Percentiles rank a stretch among this genome's conserved stretches.
Conservation (phyloP, 2,797 vertebrate genomes). For the Catostomus latipinnis region DNA sequence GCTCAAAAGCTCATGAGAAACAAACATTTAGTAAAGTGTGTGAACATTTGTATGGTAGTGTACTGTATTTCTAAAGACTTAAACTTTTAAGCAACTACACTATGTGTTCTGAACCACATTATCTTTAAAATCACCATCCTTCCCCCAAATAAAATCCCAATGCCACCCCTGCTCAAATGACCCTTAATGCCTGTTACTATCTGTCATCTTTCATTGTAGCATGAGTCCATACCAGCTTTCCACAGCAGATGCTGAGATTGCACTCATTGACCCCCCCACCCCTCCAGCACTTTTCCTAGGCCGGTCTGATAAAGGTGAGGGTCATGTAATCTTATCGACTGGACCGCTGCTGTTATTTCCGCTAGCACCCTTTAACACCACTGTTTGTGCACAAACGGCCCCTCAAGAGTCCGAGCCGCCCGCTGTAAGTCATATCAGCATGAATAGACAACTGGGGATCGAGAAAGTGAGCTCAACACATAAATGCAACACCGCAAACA, state of each 20-base stretch:
- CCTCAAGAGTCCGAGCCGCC: conserved; percentile 49
- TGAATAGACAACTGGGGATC: conserved; percentile 61
- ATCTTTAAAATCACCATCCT: no score
- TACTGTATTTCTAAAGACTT: no score
- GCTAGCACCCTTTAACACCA: conserved; percentile 64
- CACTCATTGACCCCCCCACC: conserved; percentile 5
- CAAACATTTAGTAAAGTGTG: no score
- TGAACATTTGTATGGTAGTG: no score
- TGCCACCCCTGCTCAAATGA: conserved; percentile 4
- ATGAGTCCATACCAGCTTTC: not conserved
- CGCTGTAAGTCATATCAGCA: conserved; percentile 58
- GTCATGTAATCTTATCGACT: conserved; percentile 68
- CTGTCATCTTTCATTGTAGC: conserved; percentile 17
- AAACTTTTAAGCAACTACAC: no score
- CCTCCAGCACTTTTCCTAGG: conserved; percentile 13
- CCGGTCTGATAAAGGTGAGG: conserved; percentile 58
- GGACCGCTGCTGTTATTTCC: conserved; percentile 71
- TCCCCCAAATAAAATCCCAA: not conserved
- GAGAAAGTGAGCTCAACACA: conserved; percentile 48
- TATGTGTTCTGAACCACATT: no score
- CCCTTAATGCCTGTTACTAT: conserved; percentile 24
- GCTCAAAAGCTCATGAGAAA: no score
- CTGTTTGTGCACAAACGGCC: conserved; percentile 65
- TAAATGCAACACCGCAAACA: conserved; percentile 45
- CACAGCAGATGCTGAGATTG: conserved; percentile 44